Base-by-base conservation (phyloP, 1,140 invertebrate species). In the Diploscapter pachys region DNA sequence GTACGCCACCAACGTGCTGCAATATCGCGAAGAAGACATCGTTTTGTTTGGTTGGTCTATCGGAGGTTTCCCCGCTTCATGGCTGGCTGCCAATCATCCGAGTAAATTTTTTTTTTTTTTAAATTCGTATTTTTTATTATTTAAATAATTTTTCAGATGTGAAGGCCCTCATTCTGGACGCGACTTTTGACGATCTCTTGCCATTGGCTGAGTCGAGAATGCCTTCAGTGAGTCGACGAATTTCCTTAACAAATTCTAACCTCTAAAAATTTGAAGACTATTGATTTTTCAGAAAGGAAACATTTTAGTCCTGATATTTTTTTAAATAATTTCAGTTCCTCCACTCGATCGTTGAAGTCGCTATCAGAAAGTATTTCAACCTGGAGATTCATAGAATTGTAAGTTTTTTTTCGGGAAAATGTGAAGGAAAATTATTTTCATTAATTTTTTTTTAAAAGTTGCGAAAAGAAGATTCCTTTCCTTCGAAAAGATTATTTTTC, bases 1-100 rank as follows among this genome's bases (percentile, higher is more conserved):
- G 31, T 31, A 31, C 31, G 31, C 31, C 31, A 31, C 31, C 31
- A 31, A 31, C 31, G 31, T 31, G 75, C 87, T 98, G 4, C 90
- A 90, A 4, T 99, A 96, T 86, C 83, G 88, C 6, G 89, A 92
- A 57, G 89, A 93, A 75, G 89, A 93, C 83, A 96, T 98, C 73
- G 89, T 97, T 51, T 78, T 98, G 6, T 96, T 92, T 88, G 95
- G 93, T 5, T 99, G 96, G 96, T 98, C 95, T 82, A 99, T 99
- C 85, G 96, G 96, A 5, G 96, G 95, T 0, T 98, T 92, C 83
- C 88, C 92, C 8, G 90, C 93, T 2, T 89, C 92, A 2, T 96
- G 92, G 91, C 92, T 93, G 0, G 79, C 79, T 9, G 64, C 78
- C 77, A 80, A 80, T 59, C 72, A 77, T 72, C 75, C 70, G 11